phyloP scores from a whole-genome alignment of 2,888 invertebrate species.

The Drosophila mulleri region DNA sequence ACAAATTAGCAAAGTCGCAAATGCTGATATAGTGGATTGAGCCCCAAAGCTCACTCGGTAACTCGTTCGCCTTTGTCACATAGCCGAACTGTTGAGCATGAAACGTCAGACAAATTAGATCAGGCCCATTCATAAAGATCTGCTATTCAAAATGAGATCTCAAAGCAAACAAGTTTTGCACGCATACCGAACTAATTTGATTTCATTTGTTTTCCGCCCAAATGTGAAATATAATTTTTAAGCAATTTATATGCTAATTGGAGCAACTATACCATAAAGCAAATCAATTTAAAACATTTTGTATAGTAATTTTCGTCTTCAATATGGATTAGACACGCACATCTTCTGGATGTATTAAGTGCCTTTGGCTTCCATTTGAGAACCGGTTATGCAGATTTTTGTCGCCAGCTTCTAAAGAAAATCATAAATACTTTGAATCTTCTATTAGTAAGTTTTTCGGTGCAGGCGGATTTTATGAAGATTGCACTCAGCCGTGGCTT shows the following conservation, averaged over 20 bases:
- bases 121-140: constrained; percentile 8
- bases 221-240: background rate
- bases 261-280: background rate
- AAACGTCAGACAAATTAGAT: constrained; percentile 32
- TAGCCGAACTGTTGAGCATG: constrained; percentile 13
- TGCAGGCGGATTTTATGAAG: background rate
- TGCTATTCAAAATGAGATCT: constrained; percentile 19
- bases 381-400: background rate
- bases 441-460: background rate
- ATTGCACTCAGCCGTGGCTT: background rate
- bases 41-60: background rate
- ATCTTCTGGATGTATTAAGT: background rate
- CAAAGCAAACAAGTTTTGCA: constrained; percentile 11
- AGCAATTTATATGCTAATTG: constrained; percentile 6
- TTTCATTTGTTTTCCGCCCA: background rate
- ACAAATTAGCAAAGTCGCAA: constrained; percentile 13
- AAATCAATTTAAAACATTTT: background rate
- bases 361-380: background rate
- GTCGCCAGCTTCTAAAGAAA: background rate
- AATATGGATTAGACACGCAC: too few relatives aligned
- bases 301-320: background rate
- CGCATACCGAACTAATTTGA: background rate
- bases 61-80: constrained; percentile 31
- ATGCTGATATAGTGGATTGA: constrained; percentile 24
- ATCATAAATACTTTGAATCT: background rate